Conservation (phyloP, 1,140 invertebrate genomes). For the Drosophila ananassae region DNA sequence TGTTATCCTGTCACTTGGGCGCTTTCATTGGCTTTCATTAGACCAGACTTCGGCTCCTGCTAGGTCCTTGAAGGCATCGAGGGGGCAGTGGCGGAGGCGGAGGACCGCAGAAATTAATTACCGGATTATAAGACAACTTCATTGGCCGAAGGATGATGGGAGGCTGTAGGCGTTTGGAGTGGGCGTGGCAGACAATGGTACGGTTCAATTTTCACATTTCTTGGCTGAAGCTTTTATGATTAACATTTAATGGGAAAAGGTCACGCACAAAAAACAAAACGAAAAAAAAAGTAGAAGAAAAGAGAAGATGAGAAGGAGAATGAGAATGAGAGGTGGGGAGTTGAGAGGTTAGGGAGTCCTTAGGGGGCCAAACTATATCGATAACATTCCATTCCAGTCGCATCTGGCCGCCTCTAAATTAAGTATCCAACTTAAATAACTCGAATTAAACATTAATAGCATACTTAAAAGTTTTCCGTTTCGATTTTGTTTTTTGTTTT, state of each 20-base stretch:
- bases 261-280: conserved; percentile 55
- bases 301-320: not conserved
- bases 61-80: not conserved
- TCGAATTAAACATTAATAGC: conserved; percentile 81
- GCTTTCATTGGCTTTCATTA: conserved; percentile 76
- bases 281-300: too few relatives aligned
- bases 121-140: conserved; percentile 79
- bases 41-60: conserved; percentile 5
- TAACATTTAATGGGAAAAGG: conserved; percentile 81
- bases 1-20: conserved; percentile 77
- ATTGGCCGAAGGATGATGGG: conserved; percentile 42
- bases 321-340: not conserved
- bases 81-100: too few relatives aligned
- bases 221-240: conserved; percentile 58
- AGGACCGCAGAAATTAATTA: conserved; percentile 78
- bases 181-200: conserved; percentile 18
- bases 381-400: conserved; percentile 31
- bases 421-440: conserved; percentile 81
- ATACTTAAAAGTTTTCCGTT: conserved; percentile 78
- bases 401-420: conserved; percentile 63
- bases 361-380: conserved; percentile 19
- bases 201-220: conserved; percentile 58
- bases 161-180: conserved; percentile 3
- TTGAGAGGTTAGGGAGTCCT: too few relatives aligned
- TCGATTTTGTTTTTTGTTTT: conserved; percentile 41